Evolutionary conservation across 2,797 vertebrate species (phyloP), one percentile per base, ranked within the genome.

Genomic region (Tapirus indicus): DNA sequence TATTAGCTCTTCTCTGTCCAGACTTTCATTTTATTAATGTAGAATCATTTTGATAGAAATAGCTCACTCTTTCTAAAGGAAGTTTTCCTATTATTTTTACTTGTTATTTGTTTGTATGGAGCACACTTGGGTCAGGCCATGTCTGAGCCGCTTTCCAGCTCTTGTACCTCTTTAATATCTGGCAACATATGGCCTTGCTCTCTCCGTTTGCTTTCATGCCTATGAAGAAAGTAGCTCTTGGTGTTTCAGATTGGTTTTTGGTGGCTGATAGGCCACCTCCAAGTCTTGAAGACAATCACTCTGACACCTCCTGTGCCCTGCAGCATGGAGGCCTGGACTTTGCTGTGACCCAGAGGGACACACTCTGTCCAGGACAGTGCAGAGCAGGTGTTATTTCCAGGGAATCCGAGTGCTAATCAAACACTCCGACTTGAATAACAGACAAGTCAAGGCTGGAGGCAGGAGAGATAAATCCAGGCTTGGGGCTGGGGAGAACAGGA

Each of bases 21-120:
- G 38, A 32, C 3, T 5, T 95, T 92, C 71, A 6, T 72, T 87
- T 84, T 54, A 77, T 79, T 86, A 25, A 3, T 16, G 0, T 35
- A 11, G 32, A 58, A 11, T 64, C 62, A 77, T 87, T 89, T n/a
- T 78, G 86, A 60, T 17, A 52, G 54, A 78, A 49, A 75, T 52
- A 92, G n/a, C n/a, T 89, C 29, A 72, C 11, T 74, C 69, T 82
- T 91, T 86, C 38, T 41, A 69, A 77, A 72, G 71, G 93, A 14
- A 60, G 44, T 64, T 44, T 68, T 56, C 14, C 4, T 20, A 17
- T 82, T 52, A 49, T 86, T 88, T 97, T 58, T 58, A 75, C 94
- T 44, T 80, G 41, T 88, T 84, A 58, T 87, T 93, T 96, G 38
- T 54, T 88, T 88, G 25, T 41, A 10, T 58, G 90, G n/a, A 85